These are phyloP conservation scores for Paraplagusia blochii DNA, from an alignment of 2,113 vertebrate species.

Conservation along the genomic window DNA sequence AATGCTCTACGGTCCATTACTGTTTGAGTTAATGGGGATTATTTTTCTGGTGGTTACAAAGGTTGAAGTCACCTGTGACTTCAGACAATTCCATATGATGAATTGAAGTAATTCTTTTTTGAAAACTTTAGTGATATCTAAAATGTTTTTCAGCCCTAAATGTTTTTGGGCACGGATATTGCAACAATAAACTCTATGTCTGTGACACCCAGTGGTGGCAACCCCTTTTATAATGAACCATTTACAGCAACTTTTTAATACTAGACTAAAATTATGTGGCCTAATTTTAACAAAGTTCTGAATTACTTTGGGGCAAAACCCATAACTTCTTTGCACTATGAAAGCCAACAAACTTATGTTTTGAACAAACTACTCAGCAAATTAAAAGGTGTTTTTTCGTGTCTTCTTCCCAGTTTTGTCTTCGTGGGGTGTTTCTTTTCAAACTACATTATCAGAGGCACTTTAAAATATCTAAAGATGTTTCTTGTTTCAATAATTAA, in stretches of 20 bases:
- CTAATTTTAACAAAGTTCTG: conserved; percentile 26
- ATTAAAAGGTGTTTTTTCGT: conserved; percentile 48
- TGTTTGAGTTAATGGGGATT: too few relatives aligned
- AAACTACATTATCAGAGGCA: conserved; percentile 61
- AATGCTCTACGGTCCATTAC: too few relatives aligned
- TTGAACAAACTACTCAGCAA: conserved; percentile 48
- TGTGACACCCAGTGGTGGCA: conserved; percentile 14
- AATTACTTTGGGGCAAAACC: conserved; percentile 25
- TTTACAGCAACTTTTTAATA: conserved; percentile 14
- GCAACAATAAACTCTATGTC: neutral
- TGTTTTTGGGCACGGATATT: too few relatives aligned
- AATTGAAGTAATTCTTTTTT: too few relatives aligned
- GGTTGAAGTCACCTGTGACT: too few relatives aligned
- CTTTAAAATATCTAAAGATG: conserved; percentile 71
- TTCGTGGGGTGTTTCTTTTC: conserved; percentile 50
- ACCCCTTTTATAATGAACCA: conserved; percentile 13
- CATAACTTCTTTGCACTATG: conserved; percentile 11
- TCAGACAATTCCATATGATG: too few relatives aligned
- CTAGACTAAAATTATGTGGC: conserved; percentile 5
- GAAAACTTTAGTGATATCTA: too few relatives aligned
- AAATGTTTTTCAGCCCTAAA: too few relatives aligned
- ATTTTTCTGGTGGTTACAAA: too few relatives aligned
- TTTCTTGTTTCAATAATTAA: conserved; percentile 76
- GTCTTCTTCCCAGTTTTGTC: conserved; percentile 38
- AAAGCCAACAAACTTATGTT: conserved; percentile 30